Conservation (phyloP, 1,140 invertebrate genomes). For the Copidosoma floridanum region DNA sequence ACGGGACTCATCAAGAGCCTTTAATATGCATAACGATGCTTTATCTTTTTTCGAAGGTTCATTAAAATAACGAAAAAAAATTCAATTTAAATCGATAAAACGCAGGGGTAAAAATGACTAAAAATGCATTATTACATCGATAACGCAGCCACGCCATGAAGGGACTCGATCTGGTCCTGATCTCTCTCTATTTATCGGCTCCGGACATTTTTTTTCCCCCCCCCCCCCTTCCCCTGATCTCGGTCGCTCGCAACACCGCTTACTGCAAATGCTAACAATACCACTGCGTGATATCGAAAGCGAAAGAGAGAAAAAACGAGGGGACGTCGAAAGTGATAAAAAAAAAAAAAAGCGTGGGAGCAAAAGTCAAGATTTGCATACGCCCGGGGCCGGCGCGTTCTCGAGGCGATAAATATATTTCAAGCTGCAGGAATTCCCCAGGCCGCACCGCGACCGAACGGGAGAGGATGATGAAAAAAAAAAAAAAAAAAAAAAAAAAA, state of each 20-base stretch:
- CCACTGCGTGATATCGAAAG: too few species aligned
- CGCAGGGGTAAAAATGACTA: too few species aligned
- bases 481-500: background rate
- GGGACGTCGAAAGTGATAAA: background rate
- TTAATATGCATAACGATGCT: too few species aligned
- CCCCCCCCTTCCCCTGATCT: too few species aligned
- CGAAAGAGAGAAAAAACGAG: conserved; percentile 7
- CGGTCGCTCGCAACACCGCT: too few species aligned
- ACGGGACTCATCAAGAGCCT: too few species aligned
- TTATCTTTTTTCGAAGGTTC: too few species aligned
- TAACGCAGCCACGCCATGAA: background rate
- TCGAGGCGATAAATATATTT: conserved; percentile 44
- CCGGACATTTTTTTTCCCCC: background rate
- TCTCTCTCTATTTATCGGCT: conserved; percentile 1
- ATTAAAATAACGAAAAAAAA: too few species aligned
- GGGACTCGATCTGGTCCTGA: background rate
- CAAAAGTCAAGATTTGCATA: conserved; percentile 42
- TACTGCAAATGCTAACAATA: too few species aligned
- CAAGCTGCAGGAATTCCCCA: conserved; percentile 33
- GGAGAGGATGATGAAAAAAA: conserved; percentile 7
- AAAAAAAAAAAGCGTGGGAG: conserved; percentile 12
- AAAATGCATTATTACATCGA: background rate
- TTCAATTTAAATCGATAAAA: too few species aligned
- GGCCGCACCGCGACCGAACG: too few species aligned
- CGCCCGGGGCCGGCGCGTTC: conserved; percentile 33